Conservation (phyloP, 2,797 vertebrate genomes). For the Gallinago solitaria region DNA sequence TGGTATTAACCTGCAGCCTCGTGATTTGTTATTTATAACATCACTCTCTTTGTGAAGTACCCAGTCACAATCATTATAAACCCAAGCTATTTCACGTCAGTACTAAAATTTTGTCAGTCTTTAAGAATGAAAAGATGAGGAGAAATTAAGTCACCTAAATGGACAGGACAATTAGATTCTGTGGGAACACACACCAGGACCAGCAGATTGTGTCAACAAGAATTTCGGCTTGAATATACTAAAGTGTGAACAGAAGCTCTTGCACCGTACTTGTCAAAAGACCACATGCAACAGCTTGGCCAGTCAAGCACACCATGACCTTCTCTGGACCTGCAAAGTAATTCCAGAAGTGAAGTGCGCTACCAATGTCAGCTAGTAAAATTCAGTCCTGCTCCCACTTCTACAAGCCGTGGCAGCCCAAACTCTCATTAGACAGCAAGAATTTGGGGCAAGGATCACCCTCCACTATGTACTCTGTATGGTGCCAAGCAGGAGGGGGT, state of each 20-base stretch:
- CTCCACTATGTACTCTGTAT: not conserved
- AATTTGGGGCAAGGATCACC: not conserved
- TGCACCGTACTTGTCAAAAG: not conserved
- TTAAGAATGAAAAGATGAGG: not conserved
- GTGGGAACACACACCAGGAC: not conserved
- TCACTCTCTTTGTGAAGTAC: slow-evolving; percentile 18
- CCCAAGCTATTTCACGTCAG: not conserved
- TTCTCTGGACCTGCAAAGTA: not conserved
- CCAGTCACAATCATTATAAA: not conserved
- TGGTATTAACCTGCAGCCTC: slow-evolving; percentile 36
- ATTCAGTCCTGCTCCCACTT: not conserved
- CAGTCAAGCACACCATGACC: not conserved
- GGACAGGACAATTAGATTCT: not conserved
- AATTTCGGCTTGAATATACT: not conserved
- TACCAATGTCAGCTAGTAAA: not conserved
- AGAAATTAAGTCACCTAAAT: not conserved
- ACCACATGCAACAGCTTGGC: not conserved
- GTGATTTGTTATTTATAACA: slow-evolving; percentile 55
- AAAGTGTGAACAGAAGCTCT: not conserved
- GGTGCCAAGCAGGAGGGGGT: not conserved
- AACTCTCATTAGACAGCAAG: not conserved
- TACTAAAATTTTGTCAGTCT: not conserved
- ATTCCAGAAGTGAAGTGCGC: not conserved
- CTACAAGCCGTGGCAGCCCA: not conserved
- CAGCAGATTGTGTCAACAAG: not conserved